A percentile compares a stretch with the other conserved stretches of the same genome.
These are phyloP conservation scores for Ooceraea biroi DNA, from an alignment of 1,140 invertebrate species.

Conservation along the genomic window DNA sequence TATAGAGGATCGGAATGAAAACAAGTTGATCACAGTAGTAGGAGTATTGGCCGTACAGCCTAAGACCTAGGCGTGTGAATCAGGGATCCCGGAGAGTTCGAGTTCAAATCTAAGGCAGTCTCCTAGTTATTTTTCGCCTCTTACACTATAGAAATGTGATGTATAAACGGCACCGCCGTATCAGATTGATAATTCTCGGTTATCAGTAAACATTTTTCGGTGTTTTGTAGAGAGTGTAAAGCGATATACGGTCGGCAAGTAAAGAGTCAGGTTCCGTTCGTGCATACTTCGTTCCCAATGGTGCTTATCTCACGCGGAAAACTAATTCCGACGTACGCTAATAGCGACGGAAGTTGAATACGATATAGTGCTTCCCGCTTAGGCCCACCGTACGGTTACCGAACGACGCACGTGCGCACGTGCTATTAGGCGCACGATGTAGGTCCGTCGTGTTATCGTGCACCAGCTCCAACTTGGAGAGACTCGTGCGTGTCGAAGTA, in stretches of 20 bases:
- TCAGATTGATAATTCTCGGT: conserved; percentile 4
- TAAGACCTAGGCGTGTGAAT: no score
- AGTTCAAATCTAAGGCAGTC: no score
- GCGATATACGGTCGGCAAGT: background rate
- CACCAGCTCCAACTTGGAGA: conserved; percentile 19
- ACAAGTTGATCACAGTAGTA: no score
- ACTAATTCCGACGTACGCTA: conserved; percentile 75
- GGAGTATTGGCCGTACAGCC: no score
- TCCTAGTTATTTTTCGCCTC: no score
- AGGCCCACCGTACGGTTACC: conserved; percentile 44
- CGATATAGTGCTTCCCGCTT: conserved; percentile 76
- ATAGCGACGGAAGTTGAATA: conserved; percentile 76
- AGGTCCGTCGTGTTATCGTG: conserved; percentile 28
- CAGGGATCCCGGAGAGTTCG: no score
- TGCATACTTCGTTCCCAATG: conserved; percentile 51
- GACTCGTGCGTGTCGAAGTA: conserved; percentile 35
- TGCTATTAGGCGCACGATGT: conserved; percentile 37
- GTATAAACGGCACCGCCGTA: no score
- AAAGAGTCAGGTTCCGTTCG: conserved; percentile 18
- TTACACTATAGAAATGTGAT: no score
- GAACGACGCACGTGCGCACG: conserved; percentile 72
- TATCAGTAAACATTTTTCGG: background rate
- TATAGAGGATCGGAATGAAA: no score
- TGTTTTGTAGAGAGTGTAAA: background rate
- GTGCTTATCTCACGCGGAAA: conserved; percentile 77